Evolutionary conservation across 1,140 invertebrate species (phyloP).

Genomic region (Drosophila arizonae): DNA sequence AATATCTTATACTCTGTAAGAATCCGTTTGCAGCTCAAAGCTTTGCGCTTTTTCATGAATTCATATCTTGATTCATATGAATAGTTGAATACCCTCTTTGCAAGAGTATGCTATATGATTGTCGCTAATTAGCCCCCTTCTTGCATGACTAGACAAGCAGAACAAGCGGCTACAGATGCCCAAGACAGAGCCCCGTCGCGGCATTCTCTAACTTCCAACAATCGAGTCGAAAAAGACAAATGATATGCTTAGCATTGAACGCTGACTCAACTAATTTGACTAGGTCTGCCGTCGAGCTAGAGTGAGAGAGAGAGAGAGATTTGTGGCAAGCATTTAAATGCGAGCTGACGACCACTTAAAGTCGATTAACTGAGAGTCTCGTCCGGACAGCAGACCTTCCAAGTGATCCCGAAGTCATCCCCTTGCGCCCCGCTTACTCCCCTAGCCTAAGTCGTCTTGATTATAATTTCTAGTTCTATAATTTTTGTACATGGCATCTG

Average conservation of each 20-base stretch:
- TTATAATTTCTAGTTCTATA: constrained; percentile 54
- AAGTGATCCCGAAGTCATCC: background rate
- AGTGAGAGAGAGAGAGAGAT: background rate
- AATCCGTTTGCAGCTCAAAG: too few species aligned
- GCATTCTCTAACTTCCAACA: constrained; percentile 50
- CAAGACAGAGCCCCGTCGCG: constrained; percentile 29
- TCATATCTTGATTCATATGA: too few species aligned
- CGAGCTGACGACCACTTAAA: constrained; percentile 57
- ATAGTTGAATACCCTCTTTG: background rate
- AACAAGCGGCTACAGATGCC: constrained; percentile 3
- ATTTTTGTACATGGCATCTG: constrained; percentile 49
- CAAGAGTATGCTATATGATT: constrained; percentile 58
- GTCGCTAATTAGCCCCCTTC: constrained; percentile 61
- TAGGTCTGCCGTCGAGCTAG: background rate
- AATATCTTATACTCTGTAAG: too few species aligned
- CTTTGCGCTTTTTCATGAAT: too few species aligned
- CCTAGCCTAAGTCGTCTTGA: background rate
- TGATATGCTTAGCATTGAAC: constrained; percentile 62
- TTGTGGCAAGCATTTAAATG: constrained; percentile 43
- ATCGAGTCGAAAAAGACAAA: constrained; percentile 55
- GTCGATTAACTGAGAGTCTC: constrained; percentile 53
- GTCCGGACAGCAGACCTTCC: background rate
- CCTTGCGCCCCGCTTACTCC: background rate
- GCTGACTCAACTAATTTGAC: constrained; percentile 39
- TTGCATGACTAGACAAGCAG: constrained; percentile 5